phyloP scores from a whole-genome alignment of 2,113 vertebrate genomes.

The Catharus fuscescens region DNA sequence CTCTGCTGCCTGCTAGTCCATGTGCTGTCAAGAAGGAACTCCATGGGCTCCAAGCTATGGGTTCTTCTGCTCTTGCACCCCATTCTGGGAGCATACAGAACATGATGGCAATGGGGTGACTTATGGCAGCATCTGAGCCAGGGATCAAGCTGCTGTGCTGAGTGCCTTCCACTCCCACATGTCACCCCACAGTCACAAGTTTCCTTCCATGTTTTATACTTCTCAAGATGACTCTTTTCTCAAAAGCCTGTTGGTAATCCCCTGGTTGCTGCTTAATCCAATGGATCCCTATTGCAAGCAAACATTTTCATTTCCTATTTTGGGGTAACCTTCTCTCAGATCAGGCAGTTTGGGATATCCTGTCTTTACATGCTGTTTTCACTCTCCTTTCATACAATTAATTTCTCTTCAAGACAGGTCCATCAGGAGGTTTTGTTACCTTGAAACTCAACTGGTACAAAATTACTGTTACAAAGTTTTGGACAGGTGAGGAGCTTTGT shows the following conservation, averaged over 20 bases:
- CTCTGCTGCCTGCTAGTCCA: rapidly evolving
- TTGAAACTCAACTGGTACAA: background rate
- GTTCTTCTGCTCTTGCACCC: background rate
- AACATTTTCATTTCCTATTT: background rate
- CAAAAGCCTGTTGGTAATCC: background rate
- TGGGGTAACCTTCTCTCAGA: background rate
- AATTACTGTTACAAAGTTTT: background rate
- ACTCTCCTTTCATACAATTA: background rate
- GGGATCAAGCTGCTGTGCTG: background rate
- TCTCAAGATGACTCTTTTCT: background rate
- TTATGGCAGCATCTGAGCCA: background rate
- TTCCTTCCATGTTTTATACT: background rate
- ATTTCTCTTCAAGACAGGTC: background rate
- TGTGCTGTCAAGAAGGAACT: background rate
- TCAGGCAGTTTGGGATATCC: background rate
- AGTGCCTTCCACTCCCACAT: background rate
- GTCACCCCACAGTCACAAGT: background rate
- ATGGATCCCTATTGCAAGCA: rapidly evolving
- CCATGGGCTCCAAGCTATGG: background rate
- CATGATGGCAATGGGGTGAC: rapidly evolving
- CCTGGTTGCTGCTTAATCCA: background rate
- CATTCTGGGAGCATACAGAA: background rate
- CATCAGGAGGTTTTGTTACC: background rate
- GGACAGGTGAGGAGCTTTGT: background rate
- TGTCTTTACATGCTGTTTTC: background rate